Conservation (phyloP, 2,113 vertebrate species). For the Gopherus flavomarginatus region DNA sequence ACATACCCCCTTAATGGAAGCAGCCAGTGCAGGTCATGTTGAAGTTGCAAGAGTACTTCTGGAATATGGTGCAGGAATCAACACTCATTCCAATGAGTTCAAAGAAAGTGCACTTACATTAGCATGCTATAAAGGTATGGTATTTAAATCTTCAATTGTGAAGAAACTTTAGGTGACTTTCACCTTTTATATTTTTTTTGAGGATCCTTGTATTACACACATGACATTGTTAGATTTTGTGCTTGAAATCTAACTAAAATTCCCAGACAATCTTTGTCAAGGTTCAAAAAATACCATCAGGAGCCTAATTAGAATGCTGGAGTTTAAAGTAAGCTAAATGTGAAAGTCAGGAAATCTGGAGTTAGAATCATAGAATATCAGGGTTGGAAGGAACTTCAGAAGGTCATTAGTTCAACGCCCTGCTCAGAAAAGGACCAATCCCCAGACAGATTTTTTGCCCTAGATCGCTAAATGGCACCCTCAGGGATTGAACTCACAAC, state of each 20-base stretch:
- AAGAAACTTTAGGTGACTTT: neutral
- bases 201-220: neutral
- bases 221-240: neutral
- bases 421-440: too few species aligned
- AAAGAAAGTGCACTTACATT: constrained; percentile 99
- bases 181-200: neutral
- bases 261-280: neutral
- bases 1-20: constrained; percentile 98
- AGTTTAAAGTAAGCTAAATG: neutral
- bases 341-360: accelerated
- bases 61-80: constrained; percentile 98
- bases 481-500: too few species aligned
- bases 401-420: too few species aligned
- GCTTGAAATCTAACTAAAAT: neutral
- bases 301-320: neutral
- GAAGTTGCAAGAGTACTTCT: constrained; percentile 96
- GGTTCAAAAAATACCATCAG: neutral
- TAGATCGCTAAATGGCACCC: too few species aligned
- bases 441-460: too few species aligned
- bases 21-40: constrained; percentile 97
- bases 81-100: constrained; percentile 99
- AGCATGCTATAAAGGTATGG: constrained; percentile 97
- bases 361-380: too few species aligned
- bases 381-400: too few species aligned
- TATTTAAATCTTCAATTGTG: neutral